A percentile compares a stretch with the other conserved stretches of the same genome.
Conservation (phyloP, 92 coral and sea anemone species). For the Palythoa heliodiscus region DNA sequence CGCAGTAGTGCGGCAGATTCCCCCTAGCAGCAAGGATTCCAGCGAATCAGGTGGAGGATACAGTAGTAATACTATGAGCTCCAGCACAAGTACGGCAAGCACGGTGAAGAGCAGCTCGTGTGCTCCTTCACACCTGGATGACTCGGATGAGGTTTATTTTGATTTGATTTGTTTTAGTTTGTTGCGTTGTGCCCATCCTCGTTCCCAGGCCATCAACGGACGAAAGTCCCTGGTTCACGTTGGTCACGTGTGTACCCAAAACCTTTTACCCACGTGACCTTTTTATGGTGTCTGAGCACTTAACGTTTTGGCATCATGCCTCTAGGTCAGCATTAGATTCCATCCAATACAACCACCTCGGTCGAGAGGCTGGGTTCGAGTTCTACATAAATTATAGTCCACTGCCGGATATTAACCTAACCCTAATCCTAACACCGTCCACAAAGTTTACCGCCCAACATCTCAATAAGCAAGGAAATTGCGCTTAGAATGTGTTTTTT, state of each 20-base stretch:
- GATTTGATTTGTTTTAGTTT: conserved; percentile 27
- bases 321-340: background rate
- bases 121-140: conserved; percentile 74
- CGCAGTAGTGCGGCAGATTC: conserved; percentile 93
- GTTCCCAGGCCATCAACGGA: background rate
- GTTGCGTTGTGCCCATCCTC: background rate
- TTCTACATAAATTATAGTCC: no score
- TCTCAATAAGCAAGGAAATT: no score
- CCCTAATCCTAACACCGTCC: no score
- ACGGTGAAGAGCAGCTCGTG: conserved; percentile 97
- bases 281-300: background rate
- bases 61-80: conserved; percentile 90
- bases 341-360: no score
- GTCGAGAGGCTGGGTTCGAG: no score
- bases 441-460: no score
- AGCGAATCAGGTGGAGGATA: conserved; percentile 70
- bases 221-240: background rate
- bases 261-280: background rate
- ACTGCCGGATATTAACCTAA: no score
- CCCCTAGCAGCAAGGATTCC: conserved; percentile 84
- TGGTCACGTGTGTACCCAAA: background rate
- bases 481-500: no score
- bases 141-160: conserved; percentile 75
- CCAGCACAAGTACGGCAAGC: conserved; percentile 96
- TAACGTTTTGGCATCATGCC: background rate